These are phyloP conservation scores for Caenorhabditis uteleia DNA, from an alignment of 2,888 invertebrate species.

Conservation along the genomic window DNA sequence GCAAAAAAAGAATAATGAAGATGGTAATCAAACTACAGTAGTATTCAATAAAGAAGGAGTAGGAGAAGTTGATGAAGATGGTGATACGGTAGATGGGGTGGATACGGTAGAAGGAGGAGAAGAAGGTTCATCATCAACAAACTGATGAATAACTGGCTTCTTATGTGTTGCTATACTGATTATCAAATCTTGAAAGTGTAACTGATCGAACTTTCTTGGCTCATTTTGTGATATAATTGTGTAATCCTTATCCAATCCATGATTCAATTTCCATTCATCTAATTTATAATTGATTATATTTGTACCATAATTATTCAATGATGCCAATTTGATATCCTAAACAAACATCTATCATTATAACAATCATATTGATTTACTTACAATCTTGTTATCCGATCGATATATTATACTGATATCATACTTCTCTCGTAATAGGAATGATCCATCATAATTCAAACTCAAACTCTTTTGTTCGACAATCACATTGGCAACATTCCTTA, in stretches of 20 bases:
- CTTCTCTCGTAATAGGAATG: slow-evolving; percentile 13
- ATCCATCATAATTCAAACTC: slow-evolving; percentile 23
- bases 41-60: too few species aligned
- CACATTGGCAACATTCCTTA: slow-evolving; percentile 16
- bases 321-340: too few species aligned
- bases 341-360: too few species aligned
- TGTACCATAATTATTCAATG: slow-evolving; percentile 30
- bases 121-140: too few species aligned
- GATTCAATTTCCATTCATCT: neutral
- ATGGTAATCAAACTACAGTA: too few species aligned
- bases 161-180: slow-evolving; percentile 2
- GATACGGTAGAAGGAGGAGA: too few species aligned
- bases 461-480: slow-evolving; percentile 15
- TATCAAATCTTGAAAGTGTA: slow-evolving; percentile 18
- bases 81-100: too few species aligned
- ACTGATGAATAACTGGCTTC: too few species aligned
- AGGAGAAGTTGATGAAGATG: too few species aligned
- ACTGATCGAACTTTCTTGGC: slow-evolving; percentile 8
- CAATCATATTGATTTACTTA: too few species aligned
- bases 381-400: slow-evolving; percentile 5
- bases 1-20: too few species aligned
- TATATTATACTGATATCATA: slow-evolving; percentile 12
- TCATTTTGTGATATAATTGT: slow-evolving; percentile 3
- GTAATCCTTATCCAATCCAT: neutral
- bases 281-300: slow-evolving; percentile 13